These are phyloP conservation scores for Cantharis rustica DNA, from an alignment of 2,888 invertebrate species.

Conservation along the genomic window DNA sequence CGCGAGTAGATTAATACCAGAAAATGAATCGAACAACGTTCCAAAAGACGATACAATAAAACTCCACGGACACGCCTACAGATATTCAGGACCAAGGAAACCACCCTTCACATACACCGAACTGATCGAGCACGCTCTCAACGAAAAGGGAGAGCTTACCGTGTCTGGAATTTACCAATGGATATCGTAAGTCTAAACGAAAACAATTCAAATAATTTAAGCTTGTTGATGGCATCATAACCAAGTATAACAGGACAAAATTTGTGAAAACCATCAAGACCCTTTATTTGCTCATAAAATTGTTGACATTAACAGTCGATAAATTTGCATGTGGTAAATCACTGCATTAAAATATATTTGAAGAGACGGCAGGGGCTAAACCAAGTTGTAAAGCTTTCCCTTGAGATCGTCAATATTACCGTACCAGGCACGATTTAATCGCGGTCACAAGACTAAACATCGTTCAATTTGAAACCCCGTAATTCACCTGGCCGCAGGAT, in stretches of 20 bases:
- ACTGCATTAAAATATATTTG: constrained; percentile 38
- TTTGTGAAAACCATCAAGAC: not conserved
- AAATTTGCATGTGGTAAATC: constrained; percentile 42
- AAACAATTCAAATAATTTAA: not conserved
- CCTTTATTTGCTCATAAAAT: constrained; percentile 12
- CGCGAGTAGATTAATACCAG: constrained; percentile 25
- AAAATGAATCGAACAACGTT: constrained; percentile 13
- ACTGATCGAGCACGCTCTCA: constrained; percentile 83
- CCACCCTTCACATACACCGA: constrained; percentile 92
- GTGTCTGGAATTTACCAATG: constrained; percentile 91
- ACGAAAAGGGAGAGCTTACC: constrained; percentile 84
- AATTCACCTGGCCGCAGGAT: constrained; percentile 28
- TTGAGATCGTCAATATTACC: constrained; percentile 49
- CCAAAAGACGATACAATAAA: constrained; percentile 26
- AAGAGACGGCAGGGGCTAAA: constrained; percentile 34
- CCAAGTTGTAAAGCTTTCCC: constrained; percentile 33
- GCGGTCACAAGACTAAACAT: constrained; percentile 25
- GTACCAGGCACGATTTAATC: constrained; percentile 50
- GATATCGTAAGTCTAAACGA: constrained; percentile 82
- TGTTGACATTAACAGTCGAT: constrained; percentile 23
- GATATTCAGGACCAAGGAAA: constrained; percentile 67
- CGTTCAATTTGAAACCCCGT: constrained; percentile 24
- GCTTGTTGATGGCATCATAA: not conserved
- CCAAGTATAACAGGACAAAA: not conserved
- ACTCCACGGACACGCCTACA: constrained; percentile 32